These are phyloP conservation scores for Myrmophylax atrothorax DNA, from an alignment of 2,113 vertebrate genomes.

Conservation along the genomic window DNA sequence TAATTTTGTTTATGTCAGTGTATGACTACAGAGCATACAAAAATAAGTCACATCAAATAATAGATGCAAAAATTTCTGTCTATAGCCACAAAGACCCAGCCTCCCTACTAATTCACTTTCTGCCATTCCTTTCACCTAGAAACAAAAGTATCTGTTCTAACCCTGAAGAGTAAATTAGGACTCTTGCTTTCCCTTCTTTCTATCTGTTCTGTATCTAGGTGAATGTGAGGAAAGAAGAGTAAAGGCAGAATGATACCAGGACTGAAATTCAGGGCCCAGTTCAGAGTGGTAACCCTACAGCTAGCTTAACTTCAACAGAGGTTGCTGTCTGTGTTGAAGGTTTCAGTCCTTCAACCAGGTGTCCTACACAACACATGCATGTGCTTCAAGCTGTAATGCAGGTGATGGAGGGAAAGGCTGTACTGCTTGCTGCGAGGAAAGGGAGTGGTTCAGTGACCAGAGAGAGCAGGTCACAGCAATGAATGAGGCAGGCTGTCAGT, in stretches of 20 bases:
- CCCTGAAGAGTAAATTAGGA: background rate
- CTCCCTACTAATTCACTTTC: background rate
- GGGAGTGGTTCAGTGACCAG: background rate
- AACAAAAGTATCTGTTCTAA: background rate
- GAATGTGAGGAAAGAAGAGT: background rate
- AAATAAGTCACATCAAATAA: background rate
- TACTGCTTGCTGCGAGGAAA: accelerated
- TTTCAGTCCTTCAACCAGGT: background rate
- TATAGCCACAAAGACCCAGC: background rate
- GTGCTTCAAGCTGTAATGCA: background rate
- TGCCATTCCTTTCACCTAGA: background rate
- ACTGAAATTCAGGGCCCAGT: background rate
- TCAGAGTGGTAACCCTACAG: background rate
- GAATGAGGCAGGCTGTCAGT: background rate
- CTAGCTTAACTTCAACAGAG: background rate
- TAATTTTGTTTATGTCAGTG: background rate
- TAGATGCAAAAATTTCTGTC: background rate
- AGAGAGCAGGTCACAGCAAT: background rate
- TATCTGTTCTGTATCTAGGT: background rate
- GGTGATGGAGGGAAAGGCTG: background rate
- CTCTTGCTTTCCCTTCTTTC: background rate
- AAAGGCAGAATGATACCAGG: background rate
- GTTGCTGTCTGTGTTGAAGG: background rate
- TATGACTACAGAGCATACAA: background rate
- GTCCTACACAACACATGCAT: accelerated